Conservation (phyloP, 1,140 invertebrate genomes). For the Lepidostoma basale region DNA sequence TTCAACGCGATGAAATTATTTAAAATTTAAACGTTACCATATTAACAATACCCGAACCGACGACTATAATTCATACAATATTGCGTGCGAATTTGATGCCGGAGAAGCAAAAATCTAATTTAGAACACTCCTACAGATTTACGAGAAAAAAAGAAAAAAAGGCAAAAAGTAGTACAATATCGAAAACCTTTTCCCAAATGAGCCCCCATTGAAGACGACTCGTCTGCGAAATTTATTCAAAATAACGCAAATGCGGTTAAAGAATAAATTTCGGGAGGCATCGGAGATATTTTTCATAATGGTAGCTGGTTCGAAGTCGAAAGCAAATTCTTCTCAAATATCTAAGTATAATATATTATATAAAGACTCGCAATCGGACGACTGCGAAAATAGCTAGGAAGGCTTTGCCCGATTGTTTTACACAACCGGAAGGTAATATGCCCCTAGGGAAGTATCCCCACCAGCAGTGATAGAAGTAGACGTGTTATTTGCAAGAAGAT, state of each 20-base stretch:
- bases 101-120: conserved; percentile 5
- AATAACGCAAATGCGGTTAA: conserved; percentile 22
- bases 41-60: too few relatives aligned
- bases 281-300: conserved; percentile 31
- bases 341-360: too few relatives aligned
- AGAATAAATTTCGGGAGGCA: conserved; percentile 19
- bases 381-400: conserved; percentile 35
- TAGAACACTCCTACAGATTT: conserved; percentile 1
- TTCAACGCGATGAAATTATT: too few relatives aligned
- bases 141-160: neutral
- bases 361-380: conserved; percentile 19
- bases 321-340: conserved; percentile 19
- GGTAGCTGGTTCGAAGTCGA: conserved; percentile 4
- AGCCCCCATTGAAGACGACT: conserved; percentile 13
- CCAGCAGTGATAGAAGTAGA: conserved; percentile 19
- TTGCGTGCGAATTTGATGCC: neutral
- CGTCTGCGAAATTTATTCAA: conserved; percentile 24
- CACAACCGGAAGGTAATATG: conserved; percentile 45
- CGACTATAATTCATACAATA: too few relatives aligned
- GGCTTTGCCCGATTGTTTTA: conserved; percentile 43
- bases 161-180: neutral
- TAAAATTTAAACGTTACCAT: too few relatives aligned
- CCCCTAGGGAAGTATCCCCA: conserved; percentile 34
- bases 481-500: conserved; percentile 22
- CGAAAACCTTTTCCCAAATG: conserved; percentile 14